phyloP scores from a whole-genome alignment of 2,113 vertebrate species.

The Phrynosoma platyrhinos region DNA sequence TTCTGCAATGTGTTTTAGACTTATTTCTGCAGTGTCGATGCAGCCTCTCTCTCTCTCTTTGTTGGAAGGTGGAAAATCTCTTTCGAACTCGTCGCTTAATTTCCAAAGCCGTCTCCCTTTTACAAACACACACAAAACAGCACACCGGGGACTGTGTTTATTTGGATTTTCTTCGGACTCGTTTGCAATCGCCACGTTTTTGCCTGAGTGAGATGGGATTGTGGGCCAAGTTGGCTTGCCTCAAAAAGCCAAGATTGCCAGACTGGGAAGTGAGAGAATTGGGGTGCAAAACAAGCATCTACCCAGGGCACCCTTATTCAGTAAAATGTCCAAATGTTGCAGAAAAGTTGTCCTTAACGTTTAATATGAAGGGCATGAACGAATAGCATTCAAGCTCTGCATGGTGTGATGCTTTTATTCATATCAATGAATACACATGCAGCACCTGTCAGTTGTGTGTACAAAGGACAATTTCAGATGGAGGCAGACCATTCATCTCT shows the following conservation, averaged over 20 bases:
- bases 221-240: neutral
- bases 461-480: neutral
- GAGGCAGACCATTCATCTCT: fast-evolving
- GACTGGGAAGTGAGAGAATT: too few species aligned
- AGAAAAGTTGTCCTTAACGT: neutral
- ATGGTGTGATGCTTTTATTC: neutral
- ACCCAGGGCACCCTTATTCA: neutral
- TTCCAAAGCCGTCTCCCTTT: too few species aligned
- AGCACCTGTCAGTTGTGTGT: neutral
- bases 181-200: neutral
- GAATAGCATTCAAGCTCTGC: neutral
- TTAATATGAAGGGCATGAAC: neutral
- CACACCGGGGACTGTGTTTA: neutral
- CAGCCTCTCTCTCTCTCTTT: too few species aligned
- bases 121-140: too few species aligned
- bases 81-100: too few species aligned
- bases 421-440: neutral
- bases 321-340: neutral
- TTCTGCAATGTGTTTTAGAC: too few species aligned
- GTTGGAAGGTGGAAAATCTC: too few species aligned
- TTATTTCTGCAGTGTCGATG: too few species aligned
- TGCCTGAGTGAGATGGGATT: neutral
- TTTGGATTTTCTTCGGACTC: neutral
- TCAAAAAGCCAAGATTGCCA: too few species aligned
- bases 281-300: too few species aligned